Evolutionary conservation across 2,888 invertebrate genomes (phyloP).

Genomic region (Polymixis flavicincta): DNA sequence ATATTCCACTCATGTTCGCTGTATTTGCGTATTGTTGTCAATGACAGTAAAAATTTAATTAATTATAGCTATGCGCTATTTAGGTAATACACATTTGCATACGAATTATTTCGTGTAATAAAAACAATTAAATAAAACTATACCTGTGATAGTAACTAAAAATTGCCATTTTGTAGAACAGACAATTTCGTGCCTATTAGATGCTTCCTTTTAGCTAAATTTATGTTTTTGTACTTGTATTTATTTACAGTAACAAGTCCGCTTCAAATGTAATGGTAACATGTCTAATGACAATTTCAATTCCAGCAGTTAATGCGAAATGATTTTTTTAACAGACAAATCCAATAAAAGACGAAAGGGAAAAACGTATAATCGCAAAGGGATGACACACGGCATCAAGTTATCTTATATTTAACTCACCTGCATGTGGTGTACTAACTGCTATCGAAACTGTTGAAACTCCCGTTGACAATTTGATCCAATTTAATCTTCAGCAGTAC

Average conservation of each 20-base stretch:
- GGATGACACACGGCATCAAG: not conserved
- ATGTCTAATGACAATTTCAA: not conserved
- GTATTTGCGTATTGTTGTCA: not conserved
- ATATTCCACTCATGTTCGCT: not conserved
- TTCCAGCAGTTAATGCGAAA: not conserved
- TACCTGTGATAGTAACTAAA: not conserved
- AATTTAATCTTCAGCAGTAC: slow-evolving; percentile 11
- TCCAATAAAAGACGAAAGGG: slow-evolving; percentile 1
- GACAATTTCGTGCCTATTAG: not conserved
- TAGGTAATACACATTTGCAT: no score
- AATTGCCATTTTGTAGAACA: not conserved
- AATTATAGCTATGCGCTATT: not conserved
- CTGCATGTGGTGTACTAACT: not conserved
- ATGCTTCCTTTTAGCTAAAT: not conserved
- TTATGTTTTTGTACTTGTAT: not conserved
- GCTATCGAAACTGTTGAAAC: not conserved
- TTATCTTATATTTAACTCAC: not conserved
- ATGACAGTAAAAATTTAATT: not conserved
- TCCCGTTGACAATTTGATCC: not conserved
- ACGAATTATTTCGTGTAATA: not conserved
- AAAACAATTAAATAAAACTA: not conserved
- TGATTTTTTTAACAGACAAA: not conserved
- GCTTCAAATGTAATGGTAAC: not conserved
- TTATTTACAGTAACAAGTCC: not conserved
- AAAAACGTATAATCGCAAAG: not conserved